Evolutionary conservation across 2,888 invertebrate genomes (phyloP).

Genomic region (Dorcus parallelipipedus): DNA sequence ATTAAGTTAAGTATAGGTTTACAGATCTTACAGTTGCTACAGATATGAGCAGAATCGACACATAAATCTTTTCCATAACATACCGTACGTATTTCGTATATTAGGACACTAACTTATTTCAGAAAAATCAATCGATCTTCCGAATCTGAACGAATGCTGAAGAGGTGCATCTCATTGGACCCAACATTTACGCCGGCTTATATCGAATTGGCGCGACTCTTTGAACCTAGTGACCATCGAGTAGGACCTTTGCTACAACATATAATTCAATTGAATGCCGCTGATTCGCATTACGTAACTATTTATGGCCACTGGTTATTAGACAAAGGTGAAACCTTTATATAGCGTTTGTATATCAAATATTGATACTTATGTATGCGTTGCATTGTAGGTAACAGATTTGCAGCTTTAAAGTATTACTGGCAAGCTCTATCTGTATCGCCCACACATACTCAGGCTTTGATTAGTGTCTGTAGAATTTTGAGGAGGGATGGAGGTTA

Average conservation of each 20-base stretch:
- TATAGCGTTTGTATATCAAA: background rate
- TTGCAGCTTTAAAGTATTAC: slow-evolving; percentile 55
- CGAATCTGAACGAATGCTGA: slow-evolving; percentile 66
- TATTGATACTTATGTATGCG: too few relatives aligned
- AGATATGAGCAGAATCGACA: too few relatives aligned
- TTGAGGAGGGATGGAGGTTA: slow-evolving; percentile 62
- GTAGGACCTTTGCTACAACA: slow-evolving; percentile 59
- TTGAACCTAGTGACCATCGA: slow-evolving; percentile 53
- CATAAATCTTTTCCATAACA: too few relatives aligned
- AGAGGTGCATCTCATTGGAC: slow-evolving; percentile 64
- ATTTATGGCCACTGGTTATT: slow-evolving; percentile 71
- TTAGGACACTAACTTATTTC: slow-evolving; percentile 30
- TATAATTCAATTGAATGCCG: slow-evolving; percentile 63
- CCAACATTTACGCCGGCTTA: slow-evolving; percentile 69
- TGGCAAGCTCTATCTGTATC: slow-evolving; percentile 54
- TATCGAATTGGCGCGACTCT: slow-evolving; percentile 61
- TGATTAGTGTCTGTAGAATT: slow-evolving; percentile 60
- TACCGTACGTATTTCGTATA: too few relatives aligned
- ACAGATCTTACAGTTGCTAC: too few relatives aligned
- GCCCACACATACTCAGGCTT: slow-evolving; percentile 55
- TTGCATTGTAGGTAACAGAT: slow-evolving; percentile 51
- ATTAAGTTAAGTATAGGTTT: too few relatives aligned
- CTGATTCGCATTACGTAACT: slow-evolving; percentile 66
- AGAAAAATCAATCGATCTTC: slow-evolving; percentile 65
- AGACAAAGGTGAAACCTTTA: slow-evolving; percentile 55